A percentile compares a stretch with the other conserved stretches of the same genome.
Evolutionary conservation across 2,888 invertebrate genomes (phyloP).

Genomic region (Brassicogethes aeneus): DNA sequence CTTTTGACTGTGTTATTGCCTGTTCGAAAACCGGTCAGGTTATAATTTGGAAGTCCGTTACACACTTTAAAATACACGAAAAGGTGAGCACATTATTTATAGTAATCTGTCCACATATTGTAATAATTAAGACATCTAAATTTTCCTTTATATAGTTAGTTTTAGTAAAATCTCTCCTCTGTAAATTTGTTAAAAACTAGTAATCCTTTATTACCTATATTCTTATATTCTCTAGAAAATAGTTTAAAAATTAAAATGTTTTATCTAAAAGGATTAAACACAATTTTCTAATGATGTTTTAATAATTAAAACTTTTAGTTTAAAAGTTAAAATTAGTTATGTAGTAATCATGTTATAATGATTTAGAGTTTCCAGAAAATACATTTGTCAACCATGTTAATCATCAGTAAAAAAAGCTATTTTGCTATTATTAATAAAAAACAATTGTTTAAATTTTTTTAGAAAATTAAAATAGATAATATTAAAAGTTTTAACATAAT

Average conservation of each 20-base stretch:
- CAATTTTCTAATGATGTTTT: too few relatives aligned
- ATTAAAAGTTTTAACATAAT: slow-evolving; percentile 22
- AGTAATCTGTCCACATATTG: slow-evolving; percentile 1
- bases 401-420: not conserved
- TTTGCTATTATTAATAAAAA: slow-evolving; percentile 3
- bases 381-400: not conserved
- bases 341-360: not conserved
- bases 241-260: too few relatives aligned
- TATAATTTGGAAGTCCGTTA: slow-evolving; percentile 48
- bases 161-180: too few relatives aligned
- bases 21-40: slow-evolving; percentile 50
- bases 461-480: slow-evolving; percentile 19
- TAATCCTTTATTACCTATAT: too few relatives aligned
- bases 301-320: too few relatives aligned
- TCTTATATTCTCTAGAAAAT: too few relatives aligned
- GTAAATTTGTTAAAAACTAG: too few relatives aligned
- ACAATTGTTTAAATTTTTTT: slow-evolving; percentile 11
- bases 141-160: slow-evolving; percentile 1
- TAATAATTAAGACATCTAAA: not conserved
- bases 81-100: slow-evolving; percentile 33
- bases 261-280: too few relatives aligned
- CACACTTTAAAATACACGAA: slow-evolving; percentile 42
- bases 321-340: too few relatives aligned
- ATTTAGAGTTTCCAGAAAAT: not conserved
- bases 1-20: slow-evolving; percentile 43